These are phyloP conservation scores for Varanus komodoensis DNA, from an alignment of 2,113 vertebrate genomes.

Conservation along the genomic window DNA sequence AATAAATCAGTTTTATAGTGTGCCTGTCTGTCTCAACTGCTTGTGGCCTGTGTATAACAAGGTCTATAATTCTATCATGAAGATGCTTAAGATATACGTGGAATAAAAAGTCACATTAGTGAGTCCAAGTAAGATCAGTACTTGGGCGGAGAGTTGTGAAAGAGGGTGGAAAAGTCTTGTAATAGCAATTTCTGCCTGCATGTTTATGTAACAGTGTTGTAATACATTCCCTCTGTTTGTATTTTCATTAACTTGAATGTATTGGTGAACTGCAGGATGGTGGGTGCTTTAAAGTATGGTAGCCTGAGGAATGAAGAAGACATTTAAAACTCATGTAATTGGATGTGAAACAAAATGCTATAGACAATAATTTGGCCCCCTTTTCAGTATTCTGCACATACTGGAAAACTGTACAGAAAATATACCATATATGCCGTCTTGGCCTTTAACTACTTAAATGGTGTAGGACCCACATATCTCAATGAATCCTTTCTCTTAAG, in stretches of 20 bases:
- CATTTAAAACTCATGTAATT: background rate
- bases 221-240: background rate
- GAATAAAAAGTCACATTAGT: background rate
- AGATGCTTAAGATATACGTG: background rate
- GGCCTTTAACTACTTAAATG: background rate
- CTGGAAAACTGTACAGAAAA: background rate
- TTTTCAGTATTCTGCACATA: background rate
- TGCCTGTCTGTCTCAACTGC: background rate
- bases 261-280: background rate
- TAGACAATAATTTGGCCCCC: background rate
- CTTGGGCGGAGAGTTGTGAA: background rate
- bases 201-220: background rate
- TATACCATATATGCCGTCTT: background rate
- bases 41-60: slow-evolving; percentile 2
- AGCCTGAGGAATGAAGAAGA: background rate
- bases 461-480: background rate
- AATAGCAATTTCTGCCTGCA: background rate
- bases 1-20: slow-evolving; percentile 22
- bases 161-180: background rate
- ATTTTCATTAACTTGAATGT: background rate
- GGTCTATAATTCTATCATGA: slow-evolving; percentile 7
- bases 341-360: background rate
- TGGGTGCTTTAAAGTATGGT: background rate
- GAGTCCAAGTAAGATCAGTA: background rate
- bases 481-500: background rate